Percentiles rank a stretch among this genome's conserved stretches.
phyloP scores from a whole-genome alignment of 2,888 invertebrate genomes.

The Helicoverpa assulta region DNA sequence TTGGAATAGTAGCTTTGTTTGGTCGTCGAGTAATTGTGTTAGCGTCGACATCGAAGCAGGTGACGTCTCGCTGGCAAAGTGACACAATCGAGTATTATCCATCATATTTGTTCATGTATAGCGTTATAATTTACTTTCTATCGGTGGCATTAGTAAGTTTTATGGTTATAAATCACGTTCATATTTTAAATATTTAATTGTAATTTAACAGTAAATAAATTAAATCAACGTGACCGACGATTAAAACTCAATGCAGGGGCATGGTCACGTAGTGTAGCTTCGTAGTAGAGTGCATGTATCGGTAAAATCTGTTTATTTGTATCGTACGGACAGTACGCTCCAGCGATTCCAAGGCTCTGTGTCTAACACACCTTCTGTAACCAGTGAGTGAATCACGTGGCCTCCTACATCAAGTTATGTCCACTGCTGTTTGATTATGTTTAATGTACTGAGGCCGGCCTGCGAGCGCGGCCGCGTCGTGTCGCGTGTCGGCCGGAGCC shows the following conservation, averaged over 20 bases:
- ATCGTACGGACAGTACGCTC: constrained; percentile 15
- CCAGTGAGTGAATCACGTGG: constrained; percentile 45
- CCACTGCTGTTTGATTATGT: constrained; percentile 62
- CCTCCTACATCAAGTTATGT: constrained; percentile 54
- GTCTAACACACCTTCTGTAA: constrained; percentile 23
- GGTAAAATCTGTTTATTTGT: constrained; percentile 16
- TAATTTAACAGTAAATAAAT: constrained; percentile 15
- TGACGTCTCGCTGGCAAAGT: constrained; percentile 33
- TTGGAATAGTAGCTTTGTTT: constrained; percentile 57
- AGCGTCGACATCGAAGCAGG: constrained; percentile 36
- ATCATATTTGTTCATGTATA: constrained; percentile 57
- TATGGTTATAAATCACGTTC: constrained; percentile 46
- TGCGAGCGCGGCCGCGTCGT: constrained; percentile 43
- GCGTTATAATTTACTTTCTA: constrained; percentile 48
- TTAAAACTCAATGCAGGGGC: constrained; percentile 15
- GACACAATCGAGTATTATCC: constrained; percentile 61
- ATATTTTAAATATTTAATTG: constrained; percentile 34
- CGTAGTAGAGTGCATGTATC: constrained; percentile 24
- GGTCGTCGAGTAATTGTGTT: constrained; percentile 61
- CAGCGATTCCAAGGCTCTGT: constrained; percentile 28
- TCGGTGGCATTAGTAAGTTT: constrained; percentile 59
- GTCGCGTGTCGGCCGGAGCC: constrained; percentile 43
- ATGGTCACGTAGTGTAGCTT: constrained; percentile 27
- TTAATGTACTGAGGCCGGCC: constrained; percentile 59
- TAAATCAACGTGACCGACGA: constrained; percentile 11